Percentiles rank a stretch among this genome's conserved stretches.
These are phyloP conservation scores for Menura novaehollandiae DNA, from an alignment of 2,113 vertebrate species.

Conservation along the genomic window DNA sequence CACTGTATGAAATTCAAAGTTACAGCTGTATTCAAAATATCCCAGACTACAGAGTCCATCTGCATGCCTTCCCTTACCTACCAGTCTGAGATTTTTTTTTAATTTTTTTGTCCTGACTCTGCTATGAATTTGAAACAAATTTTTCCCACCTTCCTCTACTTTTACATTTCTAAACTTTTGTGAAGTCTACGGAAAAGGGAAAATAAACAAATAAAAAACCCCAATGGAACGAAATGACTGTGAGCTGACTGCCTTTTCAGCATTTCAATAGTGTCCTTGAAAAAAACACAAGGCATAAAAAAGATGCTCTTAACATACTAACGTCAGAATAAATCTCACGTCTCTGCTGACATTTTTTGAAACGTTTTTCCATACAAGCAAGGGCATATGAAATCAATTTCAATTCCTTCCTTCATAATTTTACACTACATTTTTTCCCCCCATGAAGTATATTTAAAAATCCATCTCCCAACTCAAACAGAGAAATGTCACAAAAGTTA, in stretches of 20 bases:
- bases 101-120: neutral
- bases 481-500: neutral
- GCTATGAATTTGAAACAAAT: neutral
- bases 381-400: constrained; percentile 7
- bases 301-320: neutral
- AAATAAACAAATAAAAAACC: neutral
- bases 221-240: neutral
- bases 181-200: neutral
- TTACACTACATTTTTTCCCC: neutral
- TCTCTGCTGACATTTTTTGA: neutral
- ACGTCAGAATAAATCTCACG: neutral
- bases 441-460: neutral
- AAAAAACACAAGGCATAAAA: neutral
- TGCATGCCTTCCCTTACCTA: neutral
- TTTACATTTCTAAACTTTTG: neutral
- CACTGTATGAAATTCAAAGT: neutral
- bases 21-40: neutral
- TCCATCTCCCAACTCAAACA: neutral
- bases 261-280: neutral
- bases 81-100: neutral
- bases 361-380: neutral
- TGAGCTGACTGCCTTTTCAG: neutral
- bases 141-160: neutral
- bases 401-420: neutral
- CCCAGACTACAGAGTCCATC: neutral